Conservation (phyloP, 2,888 invertebrate species). For the Cephus spinipes region DNA sequence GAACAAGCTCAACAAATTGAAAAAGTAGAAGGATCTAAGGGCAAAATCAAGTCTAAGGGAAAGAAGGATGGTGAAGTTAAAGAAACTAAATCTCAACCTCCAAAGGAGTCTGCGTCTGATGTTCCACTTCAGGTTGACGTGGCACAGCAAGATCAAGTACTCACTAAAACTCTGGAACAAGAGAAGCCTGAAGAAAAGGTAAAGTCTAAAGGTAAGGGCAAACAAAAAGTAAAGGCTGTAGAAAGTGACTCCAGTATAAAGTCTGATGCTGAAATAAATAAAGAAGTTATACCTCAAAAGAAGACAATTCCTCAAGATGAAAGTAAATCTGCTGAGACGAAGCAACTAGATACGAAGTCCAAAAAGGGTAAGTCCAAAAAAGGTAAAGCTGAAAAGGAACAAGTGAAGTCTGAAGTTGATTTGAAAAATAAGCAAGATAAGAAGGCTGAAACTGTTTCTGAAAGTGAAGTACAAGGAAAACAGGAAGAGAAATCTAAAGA, state of each 20-base stretch:
- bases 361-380: neutral
- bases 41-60: slow-evolving; percentile 22
- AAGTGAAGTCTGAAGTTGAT: neutral
- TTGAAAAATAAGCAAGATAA: neutral
- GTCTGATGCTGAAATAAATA: neutral
- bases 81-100: neutral
- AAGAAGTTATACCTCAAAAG: neutral
- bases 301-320: slow-evolving; percentile 9
- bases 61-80: neutral
- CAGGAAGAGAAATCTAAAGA: neutral
- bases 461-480: neutral
- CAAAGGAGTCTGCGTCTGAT: neutral
- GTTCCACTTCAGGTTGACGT: neutral
- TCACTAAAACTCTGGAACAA: neutral
- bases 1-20: neutral
- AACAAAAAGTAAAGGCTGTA: slow-evolving; percentile 27
- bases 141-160: neutral
- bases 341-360: neutral
- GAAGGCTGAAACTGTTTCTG: neutral
- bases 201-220: slow-evolving; percentile 25
- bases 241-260: neutral
- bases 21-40: slow-evolving; percentile 6
- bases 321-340: neutral
- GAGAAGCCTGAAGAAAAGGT: slow-evolving; percentile 12
- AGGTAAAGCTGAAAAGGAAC: slow-evolving; percentile 9